Percentiles rank a stretch among this genome's conserved stretches.
phyloP scores from a whole-genome alignment of 1,140 invertebrate species.

The Tetranychus urticae region DNA sequence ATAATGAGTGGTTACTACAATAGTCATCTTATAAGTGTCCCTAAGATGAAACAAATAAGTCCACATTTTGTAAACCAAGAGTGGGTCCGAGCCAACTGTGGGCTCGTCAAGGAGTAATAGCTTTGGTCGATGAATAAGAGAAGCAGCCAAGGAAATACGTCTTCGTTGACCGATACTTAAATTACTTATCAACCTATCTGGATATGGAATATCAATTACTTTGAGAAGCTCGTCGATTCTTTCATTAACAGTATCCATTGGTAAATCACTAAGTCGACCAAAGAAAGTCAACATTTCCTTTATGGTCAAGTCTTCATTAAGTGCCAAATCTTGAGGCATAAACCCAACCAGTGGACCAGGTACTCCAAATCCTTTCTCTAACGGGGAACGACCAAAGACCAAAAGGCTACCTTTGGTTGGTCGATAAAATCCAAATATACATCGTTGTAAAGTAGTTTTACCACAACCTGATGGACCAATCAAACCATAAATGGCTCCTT shows the following conservation, averaged over 20 bases:
- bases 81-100: slow-evolving; percentile 31
- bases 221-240: slow-evolving; percentile 46
- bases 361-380: slow-evolving; percentile 18
- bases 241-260: slow-evolving; percentile 19
- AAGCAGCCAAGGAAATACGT: slow-evolving; percentile 70
- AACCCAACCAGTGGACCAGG: slow-evolving; percentile 9
- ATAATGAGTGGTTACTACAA: slow-evolving; percentile 25
- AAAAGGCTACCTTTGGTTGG: not conserved
- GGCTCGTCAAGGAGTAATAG: slow-evolving; percentile 43
- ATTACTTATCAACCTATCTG: not conserved
- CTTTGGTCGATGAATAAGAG: slow-evolving; percentile 72
- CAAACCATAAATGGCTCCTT: slow-evolving; percentile 3
- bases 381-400: not conserved
- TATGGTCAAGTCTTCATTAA: slow-evolving; percentile 49
- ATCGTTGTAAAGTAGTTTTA: slow-evolving; percentile 8
- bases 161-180: slow-evolving; percentile 62
- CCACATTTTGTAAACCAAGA: slow-evolving; percentile 8
- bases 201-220: slow-evolving; percentile 4
- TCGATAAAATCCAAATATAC: slow-evolving; percentile 5
- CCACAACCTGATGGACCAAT: slow-evolving; percentile 11
- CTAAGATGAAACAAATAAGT: not conserved
- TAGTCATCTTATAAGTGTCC: slow-evolving; percentile 35
- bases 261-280: slow-evolving; percentile 82
- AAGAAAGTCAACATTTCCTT: slow-evolving; percentile 82
- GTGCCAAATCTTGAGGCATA: slow-evolving; percentile 9